Evolutionary conservation across 2,888 invertebrate species (phyloP).

Genomic region (Polietes domitor): DNA sequence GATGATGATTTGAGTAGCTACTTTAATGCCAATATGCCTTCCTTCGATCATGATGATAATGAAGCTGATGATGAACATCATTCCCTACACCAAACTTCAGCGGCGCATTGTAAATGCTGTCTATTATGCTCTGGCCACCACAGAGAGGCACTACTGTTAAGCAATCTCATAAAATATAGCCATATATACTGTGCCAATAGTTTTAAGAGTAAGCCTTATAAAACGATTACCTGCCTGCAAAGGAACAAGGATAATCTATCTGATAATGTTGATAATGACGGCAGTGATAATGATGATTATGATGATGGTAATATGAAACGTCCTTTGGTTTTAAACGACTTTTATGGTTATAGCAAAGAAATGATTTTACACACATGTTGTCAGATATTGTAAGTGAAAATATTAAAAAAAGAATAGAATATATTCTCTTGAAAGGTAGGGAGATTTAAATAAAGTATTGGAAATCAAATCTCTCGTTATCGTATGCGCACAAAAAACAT

Average conservation of each 20-base stretch:
- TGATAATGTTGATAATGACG: slow-evolving; percentile 22
- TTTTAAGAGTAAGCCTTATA: slow-evolving; percentile 54
- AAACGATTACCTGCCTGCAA: slow-evolving; percentile 58
- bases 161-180: slow-evolving; percentile 34
- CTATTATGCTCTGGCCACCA: not conserved
- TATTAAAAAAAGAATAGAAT: slow-evolving; percentile 38
- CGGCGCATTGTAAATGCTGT: not conserved
- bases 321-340: slow-evolving; percentile 68
- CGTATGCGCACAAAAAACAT: not conserved
- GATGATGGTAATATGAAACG: slow-evolving; percentile 59
- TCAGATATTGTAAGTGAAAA: slow-evolving; percentile 70
- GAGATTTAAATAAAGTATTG: not conserved
- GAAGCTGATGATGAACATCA: not conserved
- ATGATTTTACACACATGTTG: slow-evolving; percentile 71
- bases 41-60: not conserved
- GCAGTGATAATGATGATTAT: slow-evolving; percentile 26
- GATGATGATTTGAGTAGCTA: not conserved
- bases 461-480: not conserved
- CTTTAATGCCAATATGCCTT: slow-evolving; percentile 34
- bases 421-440: slow-evolving; percentile 30
- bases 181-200: slow-evolving; percentile 42
- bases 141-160: slow-evolving; percentile 32
- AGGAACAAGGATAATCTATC: slow-evolving; percentile 32
- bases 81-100: not conserved
- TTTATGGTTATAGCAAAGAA: slow-evolving; percentile 63